Evolutionary conservation across 2,113 vertebrate genomes (phyloP), one percentile per base, ranked within the genome.

Genomic region (Cryptotis parvus): DNA sequence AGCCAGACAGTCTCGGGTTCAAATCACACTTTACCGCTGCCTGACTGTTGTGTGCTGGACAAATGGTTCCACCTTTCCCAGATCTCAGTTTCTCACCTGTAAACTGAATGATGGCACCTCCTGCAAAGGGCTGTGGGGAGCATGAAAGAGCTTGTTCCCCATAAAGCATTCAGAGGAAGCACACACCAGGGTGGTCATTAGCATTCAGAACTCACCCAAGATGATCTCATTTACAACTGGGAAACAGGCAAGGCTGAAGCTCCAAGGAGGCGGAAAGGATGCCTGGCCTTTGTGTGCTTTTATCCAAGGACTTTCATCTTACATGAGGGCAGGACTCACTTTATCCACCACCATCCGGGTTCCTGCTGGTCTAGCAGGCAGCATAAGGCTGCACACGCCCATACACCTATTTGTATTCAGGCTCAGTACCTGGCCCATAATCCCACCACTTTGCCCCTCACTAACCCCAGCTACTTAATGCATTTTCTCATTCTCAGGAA

Each of bases 1-100:
- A 14, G 33, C 45, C 35, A 82, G 84, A 74, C 66, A 35, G 65
- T 95, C 90, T 93, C 90, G 61, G 84, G 80, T 66, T 93, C 76
- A 83, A 72, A 80, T 73, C 61, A 72, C 61, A 66, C 20, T 35
- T 70, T 52, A 41, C 52, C 35, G 45, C 20, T 7, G 33, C 55
- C 70, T 43, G 43, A 77, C 70, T 87, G 24, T 35, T 3, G 18
- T 22, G 31, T 79, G 35, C 43, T 41, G 22, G 63, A 41, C 68
- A 43, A 58, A 58, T 41, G 83, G 72, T 49, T 58, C 65, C 26
- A 74, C 16, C 43, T 73, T 41, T 52, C 68, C 87, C 52, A 79
- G 72, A 85, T 39, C 73, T 73, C 76, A 43, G 37, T 52, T 83
- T 89, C 73, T 80, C 29, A 11, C 63, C 76, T 83, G 20, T 76